These are phyloP conservation scores for Nothoprocta perdicaria DNA, from an alignment of 2,113 vertebrate genomes.

Conservation along the genomic window DNA sequence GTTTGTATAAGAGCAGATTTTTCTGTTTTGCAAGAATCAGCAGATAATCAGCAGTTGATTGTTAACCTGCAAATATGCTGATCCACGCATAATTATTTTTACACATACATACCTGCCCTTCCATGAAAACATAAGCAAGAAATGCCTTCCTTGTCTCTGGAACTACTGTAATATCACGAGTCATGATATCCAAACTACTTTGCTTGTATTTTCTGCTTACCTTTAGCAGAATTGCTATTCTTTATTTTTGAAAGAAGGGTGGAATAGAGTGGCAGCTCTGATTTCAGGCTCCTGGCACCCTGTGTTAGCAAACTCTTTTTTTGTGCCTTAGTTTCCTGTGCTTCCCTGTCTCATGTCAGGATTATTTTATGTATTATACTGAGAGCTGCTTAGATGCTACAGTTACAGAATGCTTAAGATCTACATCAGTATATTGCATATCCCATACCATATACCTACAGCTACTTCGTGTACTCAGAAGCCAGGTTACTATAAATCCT, in stretches of 20 bases:
- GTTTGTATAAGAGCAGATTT: constrained; percentile 69
- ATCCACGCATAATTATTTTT: constrained; percentile 52
- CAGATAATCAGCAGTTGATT: constrained; percentile 68
- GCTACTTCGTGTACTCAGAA: neutral
- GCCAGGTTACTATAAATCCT: neutral
- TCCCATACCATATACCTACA: neutral
- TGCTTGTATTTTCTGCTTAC: neutral
- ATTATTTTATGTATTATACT: neutral
- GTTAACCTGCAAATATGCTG: constrained; percentile 65
- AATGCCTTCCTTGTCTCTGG: neutral
- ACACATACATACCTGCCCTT: neutral
- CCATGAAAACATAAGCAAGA: constrained; percentile 15
- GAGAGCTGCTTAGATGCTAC: neutral
- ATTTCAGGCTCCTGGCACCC: neutral
- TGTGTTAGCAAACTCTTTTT: neutral
- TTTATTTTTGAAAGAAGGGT: neutral
- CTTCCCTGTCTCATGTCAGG: neutral
- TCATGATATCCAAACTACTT: neutral
- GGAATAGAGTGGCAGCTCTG: neutral
- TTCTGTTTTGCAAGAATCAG: constrained; percentile 67
- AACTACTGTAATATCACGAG: neutral
- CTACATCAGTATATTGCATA: neutral
- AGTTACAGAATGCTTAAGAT: neutral
- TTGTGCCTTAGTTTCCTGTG: neutral
- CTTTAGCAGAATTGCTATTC: neutral